Conservation (phyloP, 2,888 invertebrate genomes). For the Candidula unifasciata region DNA sequence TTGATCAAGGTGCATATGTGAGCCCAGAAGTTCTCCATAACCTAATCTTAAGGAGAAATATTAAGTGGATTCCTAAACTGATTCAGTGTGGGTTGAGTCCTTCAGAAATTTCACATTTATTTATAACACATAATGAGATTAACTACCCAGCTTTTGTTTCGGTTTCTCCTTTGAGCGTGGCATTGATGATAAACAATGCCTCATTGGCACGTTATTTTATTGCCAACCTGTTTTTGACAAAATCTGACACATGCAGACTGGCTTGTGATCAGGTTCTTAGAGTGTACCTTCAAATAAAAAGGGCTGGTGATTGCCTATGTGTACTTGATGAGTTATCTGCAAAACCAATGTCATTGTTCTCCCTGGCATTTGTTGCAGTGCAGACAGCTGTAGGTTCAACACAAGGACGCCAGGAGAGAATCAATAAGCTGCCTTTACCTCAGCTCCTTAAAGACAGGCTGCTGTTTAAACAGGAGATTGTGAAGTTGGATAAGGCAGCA, state of each 20-base stretch:
- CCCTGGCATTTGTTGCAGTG: neutral
- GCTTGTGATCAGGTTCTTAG: neutral
- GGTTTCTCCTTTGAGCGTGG: conserved; percentile 14
- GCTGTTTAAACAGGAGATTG: neutral
- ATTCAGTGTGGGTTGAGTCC: neutral
- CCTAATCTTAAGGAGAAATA: neutral
- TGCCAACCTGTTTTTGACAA: neutral
- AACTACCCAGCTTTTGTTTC: no score
- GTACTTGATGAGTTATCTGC: conserved; percentile 5
- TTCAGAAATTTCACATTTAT: neutral
- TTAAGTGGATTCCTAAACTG: neutral
- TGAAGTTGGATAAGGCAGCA: no score
- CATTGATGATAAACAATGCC: neutral
- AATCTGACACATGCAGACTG: neutral
- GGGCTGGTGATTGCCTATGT: neutral
- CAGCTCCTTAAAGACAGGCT: neutral
- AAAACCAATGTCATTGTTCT: conserved; percentile 18
- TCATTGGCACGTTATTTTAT: conserved; percentile 6
- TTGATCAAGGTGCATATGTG: neutral
- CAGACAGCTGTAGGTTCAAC: conserved; percentile 10
- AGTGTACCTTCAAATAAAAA: neutral
- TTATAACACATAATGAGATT: neutral
- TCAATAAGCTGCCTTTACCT: neutral
- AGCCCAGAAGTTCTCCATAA: neutral
- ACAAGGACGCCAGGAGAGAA: neutral